Base-by-base conservation (phyloP, 2,888 invertebrate species). In the Agrotis exclamationis region DNA sequence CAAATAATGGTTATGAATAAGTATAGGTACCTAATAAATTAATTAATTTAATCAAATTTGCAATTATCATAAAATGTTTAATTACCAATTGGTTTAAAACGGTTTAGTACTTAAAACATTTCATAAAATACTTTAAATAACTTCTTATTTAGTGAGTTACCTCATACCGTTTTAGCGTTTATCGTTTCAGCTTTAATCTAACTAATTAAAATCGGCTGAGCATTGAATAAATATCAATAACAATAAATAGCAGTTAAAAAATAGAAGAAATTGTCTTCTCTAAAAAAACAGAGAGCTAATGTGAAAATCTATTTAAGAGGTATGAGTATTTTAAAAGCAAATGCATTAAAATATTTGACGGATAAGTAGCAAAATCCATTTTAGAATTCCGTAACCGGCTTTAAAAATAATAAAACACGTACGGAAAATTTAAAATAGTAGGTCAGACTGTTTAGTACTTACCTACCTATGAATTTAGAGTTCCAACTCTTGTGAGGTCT, bases 401-500 rank as follows among this genome's bases (percentile, higher is more conserved):
- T 64, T 70, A 33, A 63, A 64, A 59, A 73, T 51, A 24, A 13
- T 14, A 44, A 63, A 66, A 54, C 11, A n/a, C 20, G 44, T 16
- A 18, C 11, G 13, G 18, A n/a, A 11, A 53, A 63, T 62, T 39
- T 48, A 28, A 28, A 81, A 3, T 45, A 72, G 16, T 82, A 45
- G 80, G 80, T 79, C 69, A 82, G n/a, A 58, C n/a, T 78, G 57
- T 64, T 56, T 70, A 72, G 24, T 64, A 47, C 24, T 50, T 51
- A 22, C 22, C 24, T 65, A 44, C n/a, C 14, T 44, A 47, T 54
- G 18, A 60, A 76, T 66, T 66, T 57, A 66, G 65, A 58, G 60
- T 53, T 50, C 59, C 76, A 53, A 59, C 51, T 85, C 88, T 86
- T 93, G 94, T 95, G 95, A 83, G 95, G 95, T 94, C 95, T 89